phyloP scores from a whole-genome alignment of 2,113 vertebrate genomes.

The Phalacrocorax brasilianus region DNA sequence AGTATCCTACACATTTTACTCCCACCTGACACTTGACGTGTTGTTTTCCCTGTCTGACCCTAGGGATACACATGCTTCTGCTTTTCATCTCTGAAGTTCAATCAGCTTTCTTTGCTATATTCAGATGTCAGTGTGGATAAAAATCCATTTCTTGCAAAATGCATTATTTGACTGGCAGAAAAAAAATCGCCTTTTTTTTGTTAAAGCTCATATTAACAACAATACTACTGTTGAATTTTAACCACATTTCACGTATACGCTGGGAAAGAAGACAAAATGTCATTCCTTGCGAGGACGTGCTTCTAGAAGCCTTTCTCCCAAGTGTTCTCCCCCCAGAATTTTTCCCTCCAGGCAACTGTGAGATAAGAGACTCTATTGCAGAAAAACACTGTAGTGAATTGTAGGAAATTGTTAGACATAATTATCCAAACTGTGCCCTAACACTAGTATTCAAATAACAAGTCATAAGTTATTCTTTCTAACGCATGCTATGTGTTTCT shows the following conservation, averaged over 20 bases:
- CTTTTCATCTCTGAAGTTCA: background rate
- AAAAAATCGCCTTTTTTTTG: background rate
- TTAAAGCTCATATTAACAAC: background rate
- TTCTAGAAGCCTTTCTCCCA: background rate
- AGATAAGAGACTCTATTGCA: background rate
- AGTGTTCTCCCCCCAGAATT: background rate
- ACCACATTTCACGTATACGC: background rate
- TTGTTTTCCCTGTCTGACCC: background rate
- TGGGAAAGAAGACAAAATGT: background rate
- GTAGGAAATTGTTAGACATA: constrained; percentile 7
- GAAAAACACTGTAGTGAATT: background rate
- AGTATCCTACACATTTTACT: background rate
- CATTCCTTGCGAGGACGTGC: background rate
- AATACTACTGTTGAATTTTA: background rate
- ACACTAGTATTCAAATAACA: constrained; percentile 19
- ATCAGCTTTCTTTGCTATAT: background rate
- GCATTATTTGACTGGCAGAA: background rate
- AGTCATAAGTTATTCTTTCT: background rate
- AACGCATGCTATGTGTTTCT: background rate
- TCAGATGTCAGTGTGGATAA: background rate
- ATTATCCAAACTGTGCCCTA: constrained; percentile 20
- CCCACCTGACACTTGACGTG: background rate
- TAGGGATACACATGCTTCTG: background rate
- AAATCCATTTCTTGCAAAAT: background rate
- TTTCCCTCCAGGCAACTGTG: background rate